Base-by-base conservation (phyloP, 35 echinoderm and acorn worm species). In the Heliocidaris erythrogramma region DNA sequence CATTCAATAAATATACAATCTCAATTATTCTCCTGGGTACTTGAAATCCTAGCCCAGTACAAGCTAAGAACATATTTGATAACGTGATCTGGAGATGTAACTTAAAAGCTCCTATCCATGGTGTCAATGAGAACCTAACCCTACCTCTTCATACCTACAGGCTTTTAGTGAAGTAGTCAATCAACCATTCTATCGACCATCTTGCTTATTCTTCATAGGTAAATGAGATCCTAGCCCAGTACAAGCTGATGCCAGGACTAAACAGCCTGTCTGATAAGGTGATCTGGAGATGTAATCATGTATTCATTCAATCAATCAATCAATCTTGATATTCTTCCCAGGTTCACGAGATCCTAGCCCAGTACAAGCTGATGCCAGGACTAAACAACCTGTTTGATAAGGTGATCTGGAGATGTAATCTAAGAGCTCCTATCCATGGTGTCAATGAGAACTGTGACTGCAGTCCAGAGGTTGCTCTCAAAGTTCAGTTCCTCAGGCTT, bases 381-480 rank as follows among this genome's bases (percentile, higher is more conserved):
- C 96, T 99, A 52, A 99, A 97, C 85, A 92, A 90, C 69, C 94
- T 99, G 13, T 99, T 99, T 95, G 98, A 99, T 48, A 96, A 96
- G 49, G 97, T 99, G 47, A 97, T 99, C 84, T 99, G 98, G 98
- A 96, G 94, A 16, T 99, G 98, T 88, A 97, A 96, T 53, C 94
- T 99, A 17, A 87, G 97, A 47, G 94, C 95, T 18, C 97, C 97
- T 52, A 93, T 97, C 86, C 96, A 96, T 30, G 95, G 88, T 60
- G 96, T 50, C 60, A 97, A 96, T 71, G 97, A 99, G 96, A 99
- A 99, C 59, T 99, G 98, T 90, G 97, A 99, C 88, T 99, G 98
- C 85, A 99, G 98, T 94, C 98, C 98, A 17, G 98, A 99, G 89
- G 97, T 99, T 17, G 98, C 98, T 3, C 97, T 99, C 85, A 99